Base-by-base conservation (phyloP, 2,888 invertebrate species). In the Bugulina stolonifera region DNA sequence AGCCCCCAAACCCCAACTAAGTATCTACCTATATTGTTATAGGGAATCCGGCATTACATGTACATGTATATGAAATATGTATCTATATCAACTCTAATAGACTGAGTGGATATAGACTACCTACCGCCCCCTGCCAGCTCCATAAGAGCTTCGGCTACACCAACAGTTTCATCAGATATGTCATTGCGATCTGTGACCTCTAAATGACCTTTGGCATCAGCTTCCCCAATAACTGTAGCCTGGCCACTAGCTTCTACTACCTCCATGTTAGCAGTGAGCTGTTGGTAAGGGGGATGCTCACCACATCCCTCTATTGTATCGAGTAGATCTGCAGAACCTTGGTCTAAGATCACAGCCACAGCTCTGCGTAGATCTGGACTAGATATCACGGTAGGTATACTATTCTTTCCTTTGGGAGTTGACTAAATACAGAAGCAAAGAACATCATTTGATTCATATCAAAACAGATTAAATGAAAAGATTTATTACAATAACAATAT, bases 321-420 rank as follows among this genome's bases (percentile, higher is more conserved):
- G 32, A 29, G 5, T 3, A 32, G 32, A 27, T 64, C 27, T 14
- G 2, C 27, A 14, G 64, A 64, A 18, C 32, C 34, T 14, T 64
- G 25, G 29, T 64, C 64, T 34, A 64, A 32, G 3, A 64, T 64
- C 2, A 32, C 64, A 32, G 10, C 64, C 18, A 64, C 64, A 25
- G 64, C 64, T 34, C 32, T 27, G 2, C 64, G 27, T 27, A 64
- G n/a, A 14, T 64, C 64, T 10, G 25, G 22, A 18, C 32, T 64
- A 14, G 64, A 64, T 2, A 64, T 64, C 64, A 25, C 32, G 2
- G 64, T 64, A 27, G 64, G 64, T 14, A 32, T 64, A 32, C 64
- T 25, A n/a, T 64, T 64, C 64, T 64, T 64, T 32, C 64, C 64
- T 64, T 64, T 64, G 27, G 64, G 64, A 27, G 64, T 64, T n/a